These are phyloP conservation scores for Tokudaia tokunoshimensis DNA, from an alignment of 2,797 vertebrate genomes.

Conservation along the genomic window DNA sequence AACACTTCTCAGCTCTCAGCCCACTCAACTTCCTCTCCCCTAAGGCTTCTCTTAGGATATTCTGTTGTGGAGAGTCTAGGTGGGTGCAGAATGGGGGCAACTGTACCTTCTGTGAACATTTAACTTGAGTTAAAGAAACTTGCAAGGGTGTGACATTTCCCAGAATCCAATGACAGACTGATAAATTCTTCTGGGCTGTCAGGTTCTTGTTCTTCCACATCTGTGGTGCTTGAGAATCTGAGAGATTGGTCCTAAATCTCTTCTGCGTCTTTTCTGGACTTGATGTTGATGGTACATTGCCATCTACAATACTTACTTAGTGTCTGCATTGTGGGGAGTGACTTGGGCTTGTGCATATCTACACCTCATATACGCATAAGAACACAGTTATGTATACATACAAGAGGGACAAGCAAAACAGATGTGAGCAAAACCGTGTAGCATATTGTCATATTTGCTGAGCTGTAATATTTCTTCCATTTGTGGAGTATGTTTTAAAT, in stretches of 20 bases:
- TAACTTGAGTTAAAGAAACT: not conserved
- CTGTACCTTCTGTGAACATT: not conserved
- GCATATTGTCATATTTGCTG: not conserved
- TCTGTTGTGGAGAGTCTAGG: not conserved
- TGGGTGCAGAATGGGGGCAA: not conserved
- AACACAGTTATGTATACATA: not conserved
- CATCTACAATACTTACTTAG: not conserved
- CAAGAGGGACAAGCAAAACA: not conserved
- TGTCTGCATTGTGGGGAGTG: not conserved
- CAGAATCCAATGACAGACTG: not conserved
- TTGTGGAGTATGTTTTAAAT: not conserved
- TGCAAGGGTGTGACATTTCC: not conserved
- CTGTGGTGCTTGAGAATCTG: not conserved
- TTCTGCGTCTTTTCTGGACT: not conserved
- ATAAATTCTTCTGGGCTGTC: not conserved
- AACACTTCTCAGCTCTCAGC: not conserved
- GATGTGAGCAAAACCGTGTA: not conserved
- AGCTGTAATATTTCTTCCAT: not conserved
- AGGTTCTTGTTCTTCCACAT: not conserved
- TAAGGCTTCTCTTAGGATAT: not conserved
- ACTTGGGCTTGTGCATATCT: not conserved
- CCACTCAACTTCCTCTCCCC: not conserved
- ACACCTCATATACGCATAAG: not conserved
- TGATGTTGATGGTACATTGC: not conserved
- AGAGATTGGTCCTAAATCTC: not conserved